Percentiles rank a stretch among this genome's conserved stretches.
Evolutionary conservation across 2,797 vertebrate species (phyloP).

Genomic region (Brachymystax lenok): DNA sequence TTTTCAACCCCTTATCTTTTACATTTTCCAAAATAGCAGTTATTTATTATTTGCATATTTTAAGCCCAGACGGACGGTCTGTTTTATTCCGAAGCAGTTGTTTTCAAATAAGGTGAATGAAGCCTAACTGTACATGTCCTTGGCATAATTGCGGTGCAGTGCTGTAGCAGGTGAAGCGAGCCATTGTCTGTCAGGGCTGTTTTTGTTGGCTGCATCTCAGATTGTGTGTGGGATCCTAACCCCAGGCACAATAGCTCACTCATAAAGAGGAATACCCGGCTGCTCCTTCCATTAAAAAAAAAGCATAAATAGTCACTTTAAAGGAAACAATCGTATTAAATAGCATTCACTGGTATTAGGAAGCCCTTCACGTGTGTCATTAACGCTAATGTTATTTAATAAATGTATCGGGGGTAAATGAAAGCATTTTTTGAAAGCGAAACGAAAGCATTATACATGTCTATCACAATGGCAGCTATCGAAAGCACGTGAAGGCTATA

Average conservation of each 20-base stretch:
- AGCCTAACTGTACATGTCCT: conserved; percentile 96
- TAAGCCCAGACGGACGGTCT: conserved; percentile 73
- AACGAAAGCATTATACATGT: conserved; percentile 70
- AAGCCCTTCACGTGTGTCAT: conserved; percentile 82
- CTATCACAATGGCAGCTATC: conserved; percentile 62
- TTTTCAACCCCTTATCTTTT: conserved; percentile 59
- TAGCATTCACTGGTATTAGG: conserved; percentile 88
- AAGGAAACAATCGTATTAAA: conserved; percentile 94
- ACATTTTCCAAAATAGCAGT: conserved; percentile 64
- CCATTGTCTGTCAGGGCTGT: conserved; percentile 98
- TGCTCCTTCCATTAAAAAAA: conserved; percentile 81
- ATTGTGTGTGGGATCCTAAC: conserved; percentile 98
- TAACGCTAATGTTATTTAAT: conserved; percentile 76
- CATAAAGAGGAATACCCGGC: conserved; percentile 90
- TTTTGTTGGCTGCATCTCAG: conserved; percentile 99
- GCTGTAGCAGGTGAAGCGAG: conserved; percentile 97
- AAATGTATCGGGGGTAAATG: conserved; percentile 66
- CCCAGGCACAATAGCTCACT: conserved; percentile 95
- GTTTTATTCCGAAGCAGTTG: conserved; percentile 90
- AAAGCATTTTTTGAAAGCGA: conserved; percentile 60
- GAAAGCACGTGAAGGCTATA: conserved; percentile 50
- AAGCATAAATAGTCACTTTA: conserved; percentile 92
- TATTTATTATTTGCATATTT: conserved; percentile 83
- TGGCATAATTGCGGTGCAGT: conserved; percentile 97
- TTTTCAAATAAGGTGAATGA: conserved; percentile 93